Conservation (phyloP, 1,140 invertebrate genomes). For the Notospermus geniculatus region DNA sequence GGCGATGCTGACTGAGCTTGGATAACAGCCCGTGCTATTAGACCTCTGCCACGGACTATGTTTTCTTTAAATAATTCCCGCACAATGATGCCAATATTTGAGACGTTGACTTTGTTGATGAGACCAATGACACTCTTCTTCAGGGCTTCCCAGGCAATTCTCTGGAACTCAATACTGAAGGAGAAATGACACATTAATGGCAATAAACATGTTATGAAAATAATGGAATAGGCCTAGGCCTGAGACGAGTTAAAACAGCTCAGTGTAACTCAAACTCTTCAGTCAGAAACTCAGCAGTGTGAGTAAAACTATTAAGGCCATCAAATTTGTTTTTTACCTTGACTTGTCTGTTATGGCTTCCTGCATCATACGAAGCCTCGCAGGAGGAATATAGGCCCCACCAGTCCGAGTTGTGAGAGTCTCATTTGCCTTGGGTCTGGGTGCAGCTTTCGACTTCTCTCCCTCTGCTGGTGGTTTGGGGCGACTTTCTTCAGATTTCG, state of each 20-base stretch:
- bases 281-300: too few species aligned
- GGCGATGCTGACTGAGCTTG: constrained; percentile 95
- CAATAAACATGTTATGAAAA: not conserved
- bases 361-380: constrained; percentile 91
- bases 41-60: constrained; percentile 85
- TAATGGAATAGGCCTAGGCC: not conserved
- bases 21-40: constrained; percentile 88
- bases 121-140: constrained; percentile 99
- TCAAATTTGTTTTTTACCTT: constrained; percentile 45
- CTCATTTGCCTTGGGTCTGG: constrained; percentile 9
- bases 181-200: not conserved
- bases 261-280: too few species aligned
- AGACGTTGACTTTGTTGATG: constrained; percentile 97
- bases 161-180: constrained; percentile 82
- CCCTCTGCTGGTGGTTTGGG: constrained; percentile 21
- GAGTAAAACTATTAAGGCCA: constrained; percentile 7
- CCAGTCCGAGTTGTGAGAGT: constrained; percentile 80
- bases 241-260: not conserved
- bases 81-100: constrained; percentile 91
- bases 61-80: constrained; percentile 92
- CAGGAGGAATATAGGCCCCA: constrained; percentile 97
- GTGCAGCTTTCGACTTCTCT: not conserved
- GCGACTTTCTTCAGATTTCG: constrained; percentile 9
- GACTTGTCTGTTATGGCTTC: constrained; percentile 89
- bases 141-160: constrained; percentile 96